A percentile compares a stretch with the other conserved stretches of the same genome.
These are phyloP conservation scores for Acromyrmex heyeri DNA, from an alignment of 1,140 invertebrate species.

Conservation along the genomic window DNA sequence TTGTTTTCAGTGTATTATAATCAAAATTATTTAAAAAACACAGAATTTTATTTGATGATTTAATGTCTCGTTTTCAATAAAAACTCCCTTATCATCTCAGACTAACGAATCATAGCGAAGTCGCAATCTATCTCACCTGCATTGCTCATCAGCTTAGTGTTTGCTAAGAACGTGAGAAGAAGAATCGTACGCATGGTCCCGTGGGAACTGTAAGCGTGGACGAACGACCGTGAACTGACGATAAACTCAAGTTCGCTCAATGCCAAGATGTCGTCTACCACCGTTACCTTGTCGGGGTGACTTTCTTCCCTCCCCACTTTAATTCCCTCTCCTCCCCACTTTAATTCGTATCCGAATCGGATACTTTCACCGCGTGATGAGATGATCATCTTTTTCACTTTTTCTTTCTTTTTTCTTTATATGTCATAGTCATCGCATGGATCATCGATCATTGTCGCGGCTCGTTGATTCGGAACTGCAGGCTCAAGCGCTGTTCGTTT, in stretches of 20 bases:
- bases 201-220: constrained; percentile 27
- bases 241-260: constrained; percentile 62
- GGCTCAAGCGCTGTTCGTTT: background rate
- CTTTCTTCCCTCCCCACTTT: constrained; percentile 10
- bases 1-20: background rate
- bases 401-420: background rate
- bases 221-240: constrained; percentile 73
- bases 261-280: constrained; percentile 13
- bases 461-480: constrained; percentile 16
- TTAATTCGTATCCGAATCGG: background rate
- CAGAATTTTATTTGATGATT: background rate
- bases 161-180: constrained; percentile 4
- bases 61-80: background rate
- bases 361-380: constrained; percentile 49
- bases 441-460: constrained; percentile 31
- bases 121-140: constrained; percentile 51
- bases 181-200: constrained; percentile 41
- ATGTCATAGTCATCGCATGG: background rate
- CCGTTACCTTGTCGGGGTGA: constrained; percentile 37
- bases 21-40: background rate
- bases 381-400: constrained; percentile 9
- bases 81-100: background rate
- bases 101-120: background rate
- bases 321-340: background rate
- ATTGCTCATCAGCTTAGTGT: background rate